Base-by-base conservation (phyloP, 2,888 invertebrate genomes). In the Pseudococcus longispinus region DNA sequence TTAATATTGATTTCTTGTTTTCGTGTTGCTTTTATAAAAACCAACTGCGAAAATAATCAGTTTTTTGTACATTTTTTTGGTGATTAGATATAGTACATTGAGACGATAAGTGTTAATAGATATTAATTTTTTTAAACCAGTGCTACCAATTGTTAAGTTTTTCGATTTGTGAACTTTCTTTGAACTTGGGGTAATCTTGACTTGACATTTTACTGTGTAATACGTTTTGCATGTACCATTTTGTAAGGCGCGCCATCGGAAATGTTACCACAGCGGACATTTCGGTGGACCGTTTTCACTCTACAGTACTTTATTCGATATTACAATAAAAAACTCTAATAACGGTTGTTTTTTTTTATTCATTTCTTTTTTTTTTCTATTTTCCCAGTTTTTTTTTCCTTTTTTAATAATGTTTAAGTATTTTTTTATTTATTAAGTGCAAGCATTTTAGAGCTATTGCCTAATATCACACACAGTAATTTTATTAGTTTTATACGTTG, bases 1-100 rank as follows among this genome's bases (percentile, higher is more conserved):
- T 86, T 37, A 80, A 86, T 86, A 86, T 86, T 77, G 86, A 86
- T 86, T 86, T 86, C 80, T 77, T 29, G 80, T 77, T 77, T 77
- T 80, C 77, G 77, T 80, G 37, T 80, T 80, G 77, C 77, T 80
- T 70, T 80, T 80, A 80, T 42, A 80, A 80, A 80, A 80, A 80
- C 37, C 42, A 20, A 80, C 42, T 32, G 51, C 18, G 60, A 60
- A 80, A 80, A 80, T 80, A 80, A 80, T 80, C 77, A n/a, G 9
- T 80, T 80, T 74, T 74, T 80, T 42, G 42, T 42, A 70, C 42
- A 80, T 37, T 80, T 37, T 65, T 80, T 80, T 8, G 77, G 32
- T 80, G 77, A 80, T 80, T 80, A 80, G 42, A 80, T 80, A 80
- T 80, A 42, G 15, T 20, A 80, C 77, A 20, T 80, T 9, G 42